Base-by-base conservation (phyloP, 2,888 invertebrate species). In the Cosmorhoe ocellata region DNA sequence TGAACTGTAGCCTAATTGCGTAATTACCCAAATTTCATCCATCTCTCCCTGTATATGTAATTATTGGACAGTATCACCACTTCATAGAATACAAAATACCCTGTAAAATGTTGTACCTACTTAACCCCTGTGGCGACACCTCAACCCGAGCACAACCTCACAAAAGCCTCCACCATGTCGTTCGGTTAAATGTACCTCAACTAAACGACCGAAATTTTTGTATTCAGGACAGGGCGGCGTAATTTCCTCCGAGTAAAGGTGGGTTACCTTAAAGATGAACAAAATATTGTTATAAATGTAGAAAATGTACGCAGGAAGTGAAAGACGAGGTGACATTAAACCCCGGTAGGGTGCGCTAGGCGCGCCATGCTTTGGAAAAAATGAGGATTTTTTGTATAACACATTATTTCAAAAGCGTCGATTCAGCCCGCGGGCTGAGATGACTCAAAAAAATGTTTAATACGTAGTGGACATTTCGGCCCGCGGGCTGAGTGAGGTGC, bases 251-350 rank as follows among this genome's bases (percentile, higher is more conserved):
- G 67, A 73, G 70, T 73, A 74, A 78, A 74, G 61, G 65, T 63
- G 67, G 67, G 64, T 65, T 55, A 66, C 67, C 69, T 64, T 67
- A 66, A 66, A 74, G 74, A 76, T 69, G 73, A 64, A 64, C 69
- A 75, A 76, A 79, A 79, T 74, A 73, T 75, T 75, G 76, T 79
- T 79, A 75, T 74, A 74, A 76, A 79, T 74, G 70, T 71, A 69
- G 42, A 56, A 55, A 59, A 56, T 58, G 62, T 59, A 54, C 51
- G 54, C 50, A 58, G 62, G 62, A 62, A 69, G 60, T 59, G 61
- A 58, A 48, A 55, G 63, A 52, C 61, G 63, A 55, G 51, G 64
- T 46, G 71, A 66, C 69, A 69, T 71, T 71, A 74, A 66, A 66
- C 58, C 62, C 59, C 64, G 65, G 64, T 65, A 64, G 58, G 62